A percentile compares a stretch with the other conserved stretches of the same genome.
These are phyloP conservation scores for Morus bassanus DNA, from an alignment of 2,797 vertebrate species.

Conservation along the genomic window DNA sequence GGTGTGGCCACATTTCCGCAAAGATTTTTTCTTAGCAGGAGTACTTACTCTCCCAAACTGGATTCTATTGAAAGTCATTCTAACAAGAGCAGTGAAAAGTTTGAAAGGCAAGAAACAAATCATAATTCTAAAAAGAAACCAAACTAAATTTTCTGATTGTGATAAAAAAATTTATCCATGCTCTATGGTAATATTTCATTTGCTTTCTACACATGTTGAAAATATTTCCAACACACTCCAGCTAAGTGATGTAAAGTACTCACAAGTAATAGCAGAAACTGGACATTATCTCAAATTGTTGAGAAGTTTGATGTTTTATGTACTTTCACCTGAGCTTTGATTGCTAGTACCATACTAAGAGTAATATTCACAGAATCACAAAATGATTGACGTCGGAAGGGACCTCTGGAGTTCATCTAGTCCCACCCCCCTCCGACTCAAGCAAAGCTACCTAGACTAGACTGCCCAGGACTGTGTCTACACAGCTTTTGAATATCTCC, in stretches of 20 bases:
- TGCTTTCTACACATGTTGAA: neutral
- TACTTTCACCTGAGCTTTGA: neutral
- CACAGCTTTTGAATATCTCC: too few relatives aligned
- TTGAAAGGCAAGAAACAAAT: neutral
- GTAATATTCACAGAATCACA: neutral
- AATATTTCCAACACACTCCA: neutral
- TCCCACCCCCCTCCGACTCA: neutral
- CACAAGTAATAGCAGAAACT: neutral
- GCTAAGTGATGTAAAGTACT: neutral
- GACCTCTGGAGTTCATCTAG: neutral
- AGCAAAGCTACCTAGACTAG: neutral
- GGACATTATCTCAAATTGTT: neutral
- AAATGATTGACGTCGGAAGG: too few relatives aligned
- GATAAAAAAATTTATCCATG: neutral
- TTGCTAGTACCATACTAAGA: neutral
- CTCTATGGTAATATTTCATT: neutral
- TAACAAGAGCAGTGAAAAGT: neutral
- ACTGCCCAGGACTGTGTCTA: neutral
- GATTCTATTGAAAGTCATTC: neutral
- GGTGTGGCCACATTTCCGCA: neutral
- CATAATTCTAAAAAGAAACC: neutral
- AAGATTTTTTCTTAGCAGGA: neutral
- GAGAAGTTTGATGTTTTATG: neutral
- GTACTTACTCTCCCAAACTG: neutral
- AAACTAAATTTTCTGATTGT: neutral